Evolutionary conservation across 2,797 vertebrate genomes (phyloP), one percentile per base, ranked within the genome.

Genomic region (Oreochromis mossambicus): DNA sequence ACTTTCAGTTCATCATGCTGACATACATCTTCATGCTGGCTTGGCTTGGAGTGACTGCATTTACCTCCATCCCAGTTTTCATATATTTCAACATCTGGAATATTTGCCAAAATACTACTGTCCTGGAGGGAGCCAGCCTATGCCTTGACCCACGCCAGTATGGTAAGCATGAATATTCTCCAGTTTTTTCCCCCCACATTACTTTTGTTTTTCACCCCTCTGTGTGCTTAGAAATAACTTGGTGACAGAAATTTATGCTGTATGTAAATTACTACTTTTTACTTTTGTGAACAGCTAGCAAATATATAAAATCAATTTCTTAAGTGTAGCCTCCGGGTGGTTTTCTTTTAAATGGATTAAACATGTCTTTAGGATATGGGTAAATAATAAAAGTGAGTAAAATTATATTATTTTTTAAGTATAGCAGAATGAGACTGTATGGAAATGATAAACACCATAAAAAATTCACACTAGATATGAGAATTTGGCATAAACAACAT

Each of bases 61-160:
- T 99, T 90, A 99, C 98, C 83, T 97, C 98, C 77, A 95, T 99
- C 84, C 98, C 98, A 1, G 98, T 99, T 94, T 99, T 98, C 89
- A 98, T 99, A 96, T 99, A 99, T 93, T 99, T 99, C 96, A 99
- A 99, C 90, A 97, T 99, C 95, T 99, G 98, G 98, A 98, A 97
- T 89, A 98, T 99, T 92, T 99, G 98, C 95, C 97, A 97, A 93
- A 99, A 99, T 68, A 95, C 96, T 36, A 99, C 98, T 0, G 73
- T 97, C 46, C 96, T 98, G 88, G 97, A 97, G 52, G 97, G 97
- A 68, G 95, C 97, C 15, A 96, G 96, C 46, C 96, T 99, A 91
- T 99, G 98, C 95, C 87, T 99, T 95, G 98, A 99, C 87, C 98
- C 98, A 46, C 98, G 98, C 91, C 98, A 99, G 89, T 99, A 98